These are phyloP conservation scores for Cantharis rustica DNA, from an alignment of 2,888 invertebrate genomes.

Conservation along the genomic window DNA sequence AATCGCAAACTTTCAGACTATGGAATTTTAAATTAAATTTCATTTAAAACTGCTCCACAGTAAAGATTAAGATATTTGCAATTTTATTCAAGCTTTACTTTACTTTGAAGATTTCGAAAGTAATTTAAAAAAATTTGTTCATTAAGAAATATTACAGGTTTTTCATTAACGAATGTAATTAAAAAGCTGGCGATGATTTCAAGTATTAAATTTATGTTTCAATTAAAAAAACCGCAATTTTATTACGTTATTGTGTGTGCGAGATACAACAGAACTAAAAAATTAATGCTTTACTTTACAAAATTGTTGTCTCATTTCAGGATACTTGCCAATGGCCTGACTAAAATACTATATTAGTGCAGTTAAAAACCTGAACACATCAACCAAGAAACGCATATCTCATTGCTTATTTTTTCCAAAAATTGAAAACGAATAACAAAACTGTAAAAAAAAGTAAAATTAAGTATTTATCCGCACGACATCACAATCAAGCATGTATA, in stretches of 20 bases:
- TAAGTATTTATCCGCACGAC: too few species aligned
- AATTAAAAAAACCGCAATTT: background rate
- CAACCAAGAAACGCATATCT: too few species aligned
- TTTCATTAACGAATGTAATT: background rate
- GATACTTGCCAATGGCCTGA: background rate
- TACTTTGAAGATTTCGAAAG: background rate
- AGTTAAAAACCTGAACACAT: too few species aligned
- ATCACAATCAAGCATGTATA: too few species aligned
- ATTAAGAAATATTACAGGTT: background rate
- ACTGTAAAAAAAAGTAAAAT: too few species aligned
- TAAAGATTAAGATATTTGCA: background rate
- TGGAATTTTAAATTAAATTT: background rate
- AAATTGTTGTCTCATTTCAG: background rate
- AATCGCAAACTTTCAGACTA: background rate
- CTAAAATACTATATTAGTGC: background rate
- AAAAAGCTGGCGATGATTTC: background rate
- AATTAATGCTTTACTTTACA: background rate
- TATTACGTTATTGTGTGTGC: background rate
- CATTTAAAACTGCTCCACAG: background rate
- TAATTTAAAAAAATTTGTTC: background rate
- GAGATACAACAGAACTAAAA: background rate
- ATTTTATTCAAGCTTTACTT: background rate
- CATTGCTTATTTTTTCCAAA: too few species aligned
- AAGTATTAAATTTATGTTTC: background rate
- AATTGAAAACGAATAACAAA: too few species aligned